Evolutionary conservation across 2,797 vertebrate genomes (phyloP).

Genomic region (Epinephelus coioides): DNA sequence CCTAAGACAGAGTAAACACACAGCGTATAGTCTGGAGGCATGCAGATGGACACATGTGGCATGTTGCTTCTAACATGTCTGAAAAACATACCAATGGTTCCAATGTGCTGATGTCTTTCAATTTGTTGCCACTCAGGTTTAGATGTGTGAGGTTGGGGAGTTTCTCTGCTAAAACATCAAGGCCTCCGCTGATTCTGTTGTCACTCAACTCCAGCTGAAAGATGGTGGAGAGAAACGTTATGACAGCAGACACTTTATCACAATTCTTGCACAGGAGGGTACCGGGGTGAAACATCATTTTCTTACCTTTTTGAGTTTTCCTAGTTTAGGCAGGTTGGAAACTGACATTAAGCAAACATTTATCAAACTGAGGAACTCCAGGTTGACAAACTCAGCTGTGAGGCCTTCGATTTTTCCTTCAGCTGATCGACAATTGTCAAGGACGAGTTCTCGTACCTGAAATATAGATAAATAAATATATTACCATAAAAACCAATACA

Average conservation of each 20-base stretch:
- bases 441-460: constrained; percentile 93
- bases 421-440: constrained; percentile 93
- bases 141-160: constrained; percentile 95
- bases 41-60: not conserved
- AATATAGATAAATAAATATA: constrained; percentile 29
- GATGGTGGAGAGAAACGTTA: constrained; percentile 29
- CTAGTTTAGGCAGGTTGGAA: constrained; percentile 93
- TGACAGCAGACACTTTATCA: not conserved
- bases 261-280: fast-evolving
- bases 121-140: constrained; percentile 95
- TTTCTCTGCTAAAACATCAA: constrained; percentile 95
- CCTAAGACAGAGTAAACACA: too few species aligned
- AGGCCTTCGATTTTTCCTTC: constrained; percentile 94
- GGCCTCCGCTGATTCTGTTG: constrained; percentile 94
- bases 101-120: constrained; percentile 96
- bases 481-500: not conserved
- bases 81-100: constrained; percentile 91
- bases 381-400: constrained; percentile 92
- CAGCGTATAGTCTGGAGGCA: not conserved
- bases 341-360: constrained; percentile 92
- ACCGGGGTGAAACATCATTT: not conserved
- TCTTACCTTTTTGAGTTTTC: constrained; percentile 95
- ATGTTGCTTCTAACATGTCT: not conserved
- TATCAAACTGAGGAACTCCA: constrained; percentile 97
- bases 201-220: constrained; percentile 94